A percentile compares a stretch with the other conserved stretches of the same genome.
Conservation (phyloP, 1,140 invertebrate genomes). For the Acromyrmex heyeri region DNA sequence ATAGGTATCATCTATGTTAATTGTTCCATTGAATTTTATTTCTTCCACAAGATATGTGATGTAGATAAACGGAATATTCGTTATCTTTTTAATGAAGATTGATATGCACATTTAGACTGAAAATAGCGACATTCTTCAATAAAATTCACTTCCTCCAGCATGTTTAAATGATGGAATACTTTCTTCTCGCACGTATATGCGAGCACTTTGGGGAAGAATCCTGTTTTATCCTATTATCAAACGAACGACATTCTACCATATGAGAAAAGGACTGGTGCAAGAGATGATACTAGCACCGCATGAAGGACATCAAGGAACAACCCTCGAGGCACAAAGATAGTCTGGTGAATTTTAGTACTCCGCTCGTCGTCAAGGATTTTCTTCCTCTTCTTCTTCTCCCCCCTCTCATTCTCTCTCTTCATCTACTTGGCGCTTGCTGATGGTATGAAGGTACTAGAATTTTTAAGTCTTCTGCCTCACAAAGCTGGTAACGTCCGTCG, state of each 20-base stretch:
- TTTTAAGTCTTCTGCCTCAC: constrained; percentile 81
- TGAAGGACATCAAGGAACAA: constrained; percentile 51
- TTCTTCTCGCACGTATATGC: constrained; percentile 26
- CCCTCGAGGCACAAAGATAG: constrained; percentile 70
- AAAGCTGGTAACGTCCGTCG: constrained; percentile 78
- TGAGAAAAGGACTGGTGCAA: constrained; percentile 7
- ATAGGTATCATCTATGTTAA: neutral
- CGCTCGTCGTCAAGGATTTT: constrained; percentile 15
- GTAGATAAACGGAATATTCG: neutral
- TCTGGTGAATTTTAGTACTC: constrained; percentile 76
- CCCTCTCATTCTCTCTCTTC: neutral
- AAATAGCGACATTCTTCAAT: constrained; percentile 32
- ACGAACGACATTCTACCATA: constrained; percentile 26
- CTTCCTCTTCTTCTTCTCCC: neutral
- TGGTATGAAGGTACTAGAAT: constrained; percentile 71
- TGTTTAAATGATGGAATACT: constrained; percentile 42
- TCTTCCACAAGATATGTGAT: neutral
- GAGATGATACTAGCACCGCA: neutral
- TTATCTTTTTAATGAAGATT: constrained; percentile 2
- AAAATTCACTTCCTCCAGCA: constrained; percentile 31
- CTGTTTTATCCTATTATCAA: constrained; percentile 45
- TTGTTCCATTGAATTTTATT: neutral
- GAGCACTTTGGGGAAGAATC: neutral
- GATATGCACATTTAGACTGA: neutral
- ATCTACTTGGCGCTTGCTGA: constrained; percentile 24